Conservation (phyloP, 1,140 invertebrate species). For the Gonioctena quinquepunctata region DNA sequence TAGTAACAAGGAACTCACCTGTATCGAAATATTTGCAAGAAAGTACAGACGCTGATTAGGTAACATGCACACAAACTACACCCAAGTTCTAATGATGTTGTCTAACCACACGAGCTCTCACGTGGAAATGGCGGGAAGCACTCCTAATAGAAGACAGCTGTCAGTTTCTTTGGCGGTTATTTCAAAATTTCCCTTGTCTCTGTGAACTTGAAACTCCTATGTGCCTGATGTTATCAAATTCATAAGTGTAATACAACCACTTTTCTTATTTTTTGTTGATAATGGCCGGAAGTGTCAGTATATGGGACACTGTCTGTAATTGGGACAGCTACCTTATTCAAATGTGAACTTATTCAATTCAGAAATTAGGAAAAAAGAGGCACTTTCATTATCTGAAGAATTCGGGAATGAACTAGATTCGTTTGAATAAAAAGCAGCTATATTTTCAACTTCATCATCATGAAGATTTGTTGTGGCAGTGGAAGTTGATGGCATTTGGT, state of each 20-base stretch:
- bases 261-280: neutral
- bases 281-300: neutral
- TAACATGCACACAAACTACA: neutral
- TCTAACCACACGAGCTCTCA: neutral
- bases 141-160: neutral
- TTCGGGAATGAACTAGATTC: too few relatives aligned
- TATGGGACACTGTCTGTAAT: neutral
- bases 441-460: too few relatives aligned
- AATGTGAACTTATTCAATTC: too few relatives aligned
- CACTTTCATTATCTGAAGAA: too few relatives aligned
- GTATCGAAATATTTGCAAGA: neutral
- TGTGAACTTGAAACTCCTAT: neutral
- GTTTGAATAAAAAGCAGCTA: too few relatives aligned
- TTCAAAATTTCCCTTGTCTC: neutral
- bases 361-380: too few relatives aligned
- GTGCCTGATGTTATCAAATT: neutral
- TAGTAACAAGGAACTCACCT: neutral
- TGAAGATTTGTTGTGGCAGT: too few relatives aligned
- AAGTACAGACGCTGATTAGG: neutral
- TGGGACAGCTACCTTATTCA: neutral
- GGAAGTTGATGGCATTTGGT: too few relatives aligned
- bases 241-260: neutral
- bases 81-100: neutral
- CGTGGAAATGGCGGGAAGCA: neutral
- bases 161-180: neutral